Conservation (phyloP, 2,797 vertebrate species). For the Diglossa cyanea region DNA sequence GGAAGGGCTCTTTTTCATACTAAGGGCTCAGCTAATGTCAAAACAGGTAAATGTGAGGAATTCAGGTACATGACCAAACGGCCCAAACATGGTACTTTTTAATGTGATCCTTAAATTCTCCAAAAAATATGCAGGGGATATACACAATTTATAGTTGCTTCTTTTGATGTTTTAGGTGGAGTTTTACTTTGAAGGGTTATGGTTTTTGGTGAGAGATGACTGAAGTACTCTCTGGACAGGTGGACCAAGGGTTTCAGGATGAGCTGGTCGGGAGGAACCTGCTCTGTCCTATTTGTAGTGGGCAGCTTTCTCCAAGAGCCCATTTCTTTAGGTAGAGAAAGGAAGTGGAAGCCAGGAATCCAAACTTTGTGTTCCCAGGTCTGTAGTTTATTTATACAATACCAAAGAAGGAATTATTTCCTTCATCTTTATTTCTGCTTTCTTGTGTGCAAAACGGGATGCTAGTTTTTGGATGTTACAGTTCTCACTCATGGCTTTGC, state of each 20-base stretch:
- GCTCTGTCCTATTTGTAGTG: rapidly evolving
- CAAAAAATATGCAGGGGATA: rapidly evolving
- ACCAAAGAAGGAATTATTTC: background rate
- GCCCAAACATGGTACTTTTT: background rate
- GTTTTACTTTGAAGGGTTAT: background rate
- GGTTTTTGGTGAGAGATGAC: background rate
- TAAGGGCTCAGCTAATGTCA: background rate
- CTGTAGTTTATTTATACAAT: background rate
- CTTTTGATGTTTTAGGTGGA: background rate
- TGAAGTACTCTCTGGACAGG: background rate
- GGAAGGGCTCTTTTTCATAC: background rate
- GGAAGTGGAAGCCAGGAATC: background rate
- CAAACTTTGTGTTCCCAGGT: background rate
- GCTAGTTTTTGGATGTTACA: background rate
- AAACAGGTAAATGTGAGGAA: background rate
- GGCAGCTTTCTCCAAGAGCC: background rate
- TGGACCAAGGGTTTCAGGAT: background rate
- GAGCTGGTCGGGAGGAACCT: background rate
- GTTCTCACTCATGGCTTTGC: background rate
- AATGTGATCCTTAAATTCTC: background rate
- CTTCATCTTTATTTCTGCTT: background rate
- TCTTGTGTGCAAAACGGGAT: background rate
- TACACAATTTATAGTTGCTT: background rate
- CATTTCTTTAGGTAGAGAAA: rapidly evolving
- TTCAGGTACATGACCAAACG: background rate